Base-by-base conservation (phyloP, 1,140 invertebrate genomes). In the Drosophila setifemur region DNA sequence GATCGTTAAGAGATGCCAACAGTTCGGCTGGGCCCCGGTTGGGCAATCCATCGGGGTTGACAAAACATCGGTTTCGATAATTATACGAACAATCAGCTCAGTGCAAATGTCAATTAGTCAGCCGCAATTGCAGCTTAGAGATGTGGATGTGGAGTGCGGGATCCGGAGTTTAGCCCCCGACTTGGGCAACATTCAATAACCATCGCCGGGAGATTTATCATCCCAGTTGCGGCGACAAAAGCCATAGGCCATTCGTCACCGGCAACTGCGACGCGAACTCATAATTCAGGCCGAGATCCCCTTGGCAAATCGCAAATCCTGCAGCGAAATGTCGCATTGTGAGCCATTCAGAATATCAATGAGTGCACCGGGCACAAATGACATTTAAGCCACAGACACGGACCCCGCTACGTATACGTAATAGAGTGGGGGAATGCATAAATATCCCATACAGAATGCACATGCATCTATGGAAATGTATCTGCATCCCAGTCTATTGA, bases 331-430 rank as follows among this genome's bases (percentile, higher is more conserved):
- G 61, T 35, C 57, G 53, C 44, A 48, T 23, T 63, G 55, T 37
- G 12, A 16, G 16, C 21, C 40, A 29, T 53, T 77, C 42, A 83
- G 78, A 83, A 83, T 83, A 83, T 73, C 78, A 83, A 83, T 83
- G 73, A 77, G 78, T 70, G 61, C 64, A 54, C 50, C 31, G 50
- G 43, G 50, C 39, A 63, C 60, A 73, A 68, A 37, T 77, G 78
- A 42, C 69, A 85, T 73, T 78, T 83, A 82, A 82, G 74, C 43
- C 35, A 45, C 40, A n/a, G 14, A 39, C 58, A 61, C 26, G 39
- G 60, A 50, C 61, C 63, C 40, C 43, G 37, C 28, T 49, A 55
- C 61, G 52, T 72, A 54, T 61, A 57, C 35, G 40, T 71, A 71
- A 70, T 70, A 57, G 23, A 58, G 11, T 16, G 33, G 42, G 42